Evolutionary conservation across 2,888 invertebrate species (phyloP), one percentile per base, ranked within the genome.

Genomic region (Leucophenga montana): DNA sequence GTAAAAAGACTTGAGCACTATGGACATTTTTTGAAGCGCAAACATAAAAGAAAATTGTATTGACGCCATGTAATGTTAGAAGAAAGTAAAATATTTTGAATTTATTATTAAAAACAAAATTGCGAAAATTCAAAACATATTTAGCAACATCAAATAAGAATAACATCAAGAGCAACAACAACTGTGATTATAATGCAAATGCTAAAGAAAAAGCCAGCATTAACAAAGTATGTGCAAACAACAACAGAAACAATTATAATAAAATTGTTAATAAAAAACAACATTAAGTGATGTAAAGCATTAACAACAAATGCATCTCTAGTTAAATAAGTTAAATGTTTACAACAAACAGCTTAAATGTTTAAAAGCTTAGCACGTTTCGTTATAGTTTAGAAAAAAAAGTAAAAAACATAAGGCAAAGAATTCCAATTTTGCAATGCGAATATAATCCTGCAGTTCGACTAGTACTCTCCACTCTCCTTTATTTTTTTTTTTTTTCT

Each of bases 111-210:
- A 70, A 73, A 72, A 66, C 46, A 54, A 44, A 67, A 0, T 62
- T n/a, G 16, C 46, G n/a, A n/a, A n/a, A n/a, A n/a, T n/a, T n/a
- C n/a, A n/a, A 46, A 46, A 4, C 46, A n/a, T 68, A 65, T 68
- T 54, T 67, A 70, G 65, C 72, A 70, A 69, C 69, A 69, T 70
- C 48, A 46, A 65, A 46, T 59, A 66, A 64, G 73, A 74, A 82
- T 73, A 83, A 80, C 79, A 82, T 84, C 79, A 82, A 82, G 79
- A 82, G 83, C 79, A 82, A 82, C 83, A 80, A 78, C 76, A 84
- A 84, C 84, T 83, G 82, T 82, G 81, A 82, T 82, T 78, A 71
- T 44, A 59, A n/a, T n/a, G n/a, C n/a, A n/a, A 57, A 48, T 3
- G 59, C 46, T 56, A 66, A 66, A 68, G 33, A 57, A 73, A 71